Percentiles rank a stretch among this genome's conserved stretches.
Conservation (phyloP, 2,113 vertebrate species). For the Semnornis frantzii region DNA sequence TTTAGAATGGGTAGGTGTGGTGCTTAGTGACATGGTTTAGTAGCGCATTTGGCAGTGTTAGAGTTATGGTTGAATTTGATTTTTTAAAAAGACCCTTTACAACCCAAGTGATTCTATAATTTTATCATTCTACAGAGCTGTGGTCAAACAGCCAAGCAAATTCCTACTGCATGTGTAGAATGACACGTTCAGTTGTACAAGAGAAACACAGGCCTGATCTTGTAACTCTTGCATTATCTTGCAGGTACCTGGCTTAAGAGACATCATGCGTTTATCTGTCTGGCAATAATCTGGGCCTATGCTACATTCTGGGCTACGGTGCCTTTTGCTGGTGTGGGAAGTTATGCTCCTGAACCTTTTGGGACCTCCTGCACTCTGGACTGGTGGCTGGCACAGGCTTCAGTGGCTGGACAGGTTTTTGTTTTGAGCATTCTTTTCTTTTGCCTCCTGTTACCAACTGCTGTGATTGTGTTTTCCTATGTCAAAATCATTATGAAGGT, state of each 20-base stretch:
- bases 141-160: not conserved
- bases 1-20: too few species aligned
- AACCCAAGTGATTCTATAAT: too few species aligned
- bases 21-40: too few species aligned
- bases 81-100: not conserved
- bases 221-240: slow-evolving; percentile 17
- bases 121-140: not conserved
- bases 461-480: slow-evolving; percentile 91
- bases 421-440: slow-evolving; percentile 92
- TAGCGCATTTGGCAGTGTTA: too few species aligned
- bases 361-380: slow-evolving; percentile 96
- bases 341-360: slow-evolving; percentile 91
- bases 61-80: not conserved
- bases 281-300: slow-evolving; percentile 88
- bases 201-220: not conserved
- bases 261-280: slow-evolving; percentile 85
- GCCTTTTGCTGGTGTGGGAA: slow-evolving; percentile 90
- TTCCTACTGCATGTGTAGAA: not conserved
- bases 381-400: slow-evolving; percentile 94
- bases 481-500: slow-evolving; percentile 93
- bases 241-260: slow-evolving; percentile 93
- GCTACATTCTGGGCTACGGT: slow-evolving; percentile 93
- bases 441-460: slow-evolving; percentile 91
- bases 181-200: rapidly evolving
- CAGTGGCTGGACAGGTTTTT: slow-evolving; percentile 87